phyloP scores from a whole-genome alignment of 1,140 invertebrate genomes.

The Penaeus vannamei region DNA sequence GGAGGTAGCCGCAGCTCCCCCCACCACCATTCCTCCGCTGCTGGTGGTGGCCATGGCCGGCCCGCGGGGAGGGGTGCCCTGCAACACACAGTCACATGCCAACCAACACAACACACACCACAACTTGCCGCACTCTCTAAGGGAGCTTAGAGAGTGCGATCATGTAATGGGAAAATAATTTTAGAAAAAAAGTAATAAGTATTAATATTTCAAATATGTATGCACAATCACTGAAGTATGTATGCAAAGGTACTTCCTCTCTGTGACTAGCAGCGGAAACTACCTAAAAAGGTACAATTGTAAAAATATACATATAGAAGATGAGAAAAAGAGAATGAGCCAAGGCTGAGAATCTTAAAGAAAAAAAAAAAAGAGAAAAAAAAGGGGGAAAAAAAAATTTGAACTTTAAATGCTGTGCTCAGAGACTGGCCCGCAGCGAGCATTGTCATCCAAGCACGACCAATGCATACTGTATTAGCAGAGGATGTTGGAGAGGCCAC shows the following conservation, averaged over 20 bases:
- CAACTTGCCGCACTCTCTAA: neutral
- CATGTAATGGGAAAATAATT: neutral
- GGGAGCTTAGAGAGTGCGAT: too few relatives aligned
- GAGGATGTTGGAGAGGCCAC: conserved; percentile 32
- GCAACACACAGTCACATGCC: conserved; percentile 66
- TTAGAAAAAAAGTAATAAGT: conserved; percentile 30
- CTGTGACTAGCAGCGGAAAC: conserved; percentile 46
- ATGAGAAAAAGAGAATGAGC: neutral
- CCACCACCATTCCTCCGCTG: conserved; percentile 58
- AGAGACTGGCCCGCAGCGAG: conserved; percentile 25
- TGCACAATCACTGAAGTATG: conserved; percentile 36
- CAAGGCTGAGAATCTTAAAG: too few relatives aligned
- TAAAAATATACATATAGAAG: conserved; percentile 2
- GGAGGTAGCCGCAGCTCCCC: conserved; percentile 62
- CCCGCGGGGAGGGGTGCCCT: conserved; percentile 64
- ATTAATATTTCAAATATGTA: neutral
- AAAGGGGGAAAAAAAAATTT: neutral
- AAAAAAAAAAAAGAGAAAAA: neutral
- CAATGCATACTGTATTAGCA: conserved; percentile 55
- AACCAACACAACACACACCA: conserved; percentile 54
- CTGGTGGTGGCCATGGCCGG: conserved; percentile 54
- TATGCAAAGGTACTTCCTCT: conserved; percentile 36
- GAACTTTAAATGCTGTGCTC: conserved; percentile 6
- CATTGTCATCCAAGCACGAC: conserved; percentile 39
- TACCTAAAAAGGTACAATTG: conserved; percentile 31